Percentiles rank a stretch among this genome's conserved stretches.
Conservation (phyloP, 2,888 invertebrate species). For the Troides helena region DNA sequence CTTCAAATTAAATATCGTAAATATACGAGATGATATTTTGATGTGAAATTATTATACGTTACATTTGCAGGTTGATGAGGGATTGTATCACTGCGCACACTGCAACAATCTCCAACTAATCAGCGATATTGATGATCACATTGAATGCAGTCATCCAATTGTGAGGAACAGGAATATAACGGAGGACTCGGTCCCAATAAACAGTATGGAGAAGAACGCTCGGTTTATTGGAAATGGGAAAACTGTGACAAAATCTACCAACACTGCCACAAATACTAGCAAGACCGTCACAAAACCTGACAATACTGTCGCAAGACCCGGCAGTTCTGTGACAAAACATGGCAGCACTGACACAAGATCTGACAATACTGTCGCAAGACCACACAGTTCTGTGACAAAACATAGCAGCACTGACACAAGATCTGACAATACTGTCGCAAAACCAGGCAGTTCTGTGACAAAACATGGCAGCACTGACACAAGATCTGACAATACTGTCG, state of each 20-base stretch:
- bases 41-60: not conserved
- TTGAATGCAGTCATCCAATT: conserved; percentile 32
- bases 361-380: not conserved
- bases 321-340: too few species aligned
- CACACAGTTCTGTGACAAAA: too few species aligned
- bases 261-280: too few species aligned
- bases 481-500: not conserved
- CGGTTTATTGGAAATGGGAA: not conserved
- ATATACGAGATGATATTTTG: too few species aligned
- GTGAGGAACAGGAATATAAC: conserved; percentile 11
- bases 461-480: not conserved
- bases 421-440: not conserved
- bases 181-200: not conserved
- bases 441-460: too few species aligned
- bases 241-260: not conserved
- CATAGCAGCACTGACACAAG: not conserved
- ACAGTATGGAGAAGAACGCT: not conserved
- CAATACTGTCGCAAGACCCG: not conserved
- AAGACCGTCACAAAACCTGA: not conserved
- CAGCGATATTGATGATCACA: conserved; percentile 37
- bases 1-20: too few species aligned
- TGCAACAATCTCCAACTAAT: conserved; percentile 45
- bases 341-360: not conserved
- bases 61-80: conserved; percentile 42
- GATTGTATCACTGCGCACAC: conserved; percentile 46